These are phyloP conservation scores for Anabacerthia variegaticeps DNA, from an alignment of 2,797 vertebrate genomes.

Conservation along the genomic window DNA sequence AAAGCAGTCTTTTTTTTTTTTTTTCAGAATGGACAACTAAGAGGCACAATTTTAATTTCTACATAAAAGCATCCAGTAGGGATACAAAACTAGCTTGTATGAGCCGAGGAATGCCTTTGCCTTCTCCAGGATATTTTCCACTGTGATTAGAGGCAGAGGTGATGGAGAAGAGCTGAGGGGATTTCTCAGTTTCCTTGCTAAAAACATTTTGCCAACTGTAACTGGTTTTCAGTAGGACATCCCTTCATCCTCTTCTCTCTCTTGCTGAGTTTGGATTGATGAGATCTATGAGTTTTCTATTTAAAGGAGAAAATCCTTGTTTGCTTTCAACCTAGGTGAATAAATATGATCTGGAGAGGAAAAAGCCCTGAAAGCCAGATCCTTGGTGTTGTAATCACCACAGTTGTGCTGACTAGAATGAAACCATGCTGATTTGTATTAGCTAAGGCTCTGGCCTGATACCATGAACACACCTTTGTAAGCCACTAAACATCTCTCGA, in stretches of 20 bases:
- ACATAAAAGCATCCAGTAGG: slow-evolving; percentile 31
- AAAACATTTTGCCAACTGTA: not conserved
- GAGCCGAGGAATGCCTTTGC: slow-evolving; percentile 28
- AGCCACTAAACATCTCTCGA: not conserved
- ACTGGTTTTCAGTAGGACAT: not conserved
- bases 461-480: not conserved
- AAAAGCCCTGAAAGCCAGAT: not conserved
- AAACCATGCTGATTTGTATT: not conserved
- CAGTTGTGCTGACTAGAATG: not conserved
- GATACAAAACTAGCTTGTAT: slow-evolving; percentile 33
- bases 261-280: not conserved
- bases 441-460: not conserved
- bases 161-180: not conserved
- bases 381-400: not conserved
- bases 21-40: slow-evolving; percentile 1
- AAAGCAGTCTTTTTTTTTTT: slow-evolving; percentile 11
- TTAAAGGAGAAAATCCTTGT: slow-evolving; percentile 29
- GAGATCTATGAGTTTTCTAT: not conserved
- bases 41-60: slow-evolving; percentile 56
- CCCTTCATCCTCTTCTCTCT: not conserved
- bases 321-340: slow-evolving; percentile 13
- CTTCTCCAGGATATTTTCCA: slow-evolving; percentile 43
- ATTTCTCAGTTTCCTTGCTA: slow-evolving; percentile 1
- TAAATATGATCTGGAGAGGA: not conserved
- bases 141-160: not conserved